Conservation (phyloP, 2,113 vertebrate genomes). For the Cyprinodon variegatus region DNA sequence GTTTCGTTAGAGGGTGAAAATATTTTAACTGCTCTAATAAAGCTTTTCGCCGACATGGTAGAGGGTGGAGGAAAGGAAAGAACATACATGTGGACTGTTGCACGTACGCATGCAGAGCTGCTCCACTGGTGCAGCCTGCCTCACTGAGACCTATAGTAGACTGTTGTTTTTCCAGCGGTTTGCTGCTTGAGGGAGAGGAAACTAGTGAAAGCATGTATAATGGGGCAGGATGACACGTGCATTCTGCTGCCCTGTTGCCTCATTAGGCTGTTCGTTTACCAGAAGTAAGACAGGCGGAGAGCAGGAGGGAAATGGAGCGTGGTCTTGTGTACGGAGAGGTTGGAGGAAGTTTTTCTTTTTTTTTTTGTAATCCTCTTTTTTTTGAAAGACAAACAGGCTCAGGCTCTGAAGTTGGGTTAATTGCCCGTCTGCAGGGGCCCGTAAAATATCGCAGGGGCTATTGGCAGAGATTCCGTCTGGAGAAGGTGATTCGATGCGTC, state of each 20-base stretch:
- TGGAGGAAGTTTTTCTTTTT: constrained; percentile 15
- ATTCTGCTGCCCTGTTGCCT: constrained; percentile 65
- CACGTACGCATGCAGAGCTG: constrained; percentile 48
- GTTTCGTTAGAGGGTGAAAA: constrained; percentile 4
- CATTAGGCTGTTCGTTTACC: constrained; percentile 68
- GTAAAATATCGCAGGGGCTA: too few species aligned
- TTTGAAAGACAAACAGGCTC: constrained; percentile 26
- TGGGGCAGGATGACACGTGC: constrained; percentile 64
- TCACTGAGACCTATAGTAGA: neutral
- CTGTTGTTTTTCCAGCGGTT: constrained; percentile 53
- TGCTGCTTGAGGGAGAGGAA: constrained; percentile 39
- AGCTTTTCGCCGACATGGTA: neutral
- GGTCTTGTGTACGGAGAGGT: constrained; percentile 17
- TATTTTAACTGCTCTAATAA: constrained; percentile 22
- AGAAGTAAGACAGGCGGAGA: constrained; percentile 60
- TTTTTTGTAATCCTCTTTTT: constrained; percentile 39
- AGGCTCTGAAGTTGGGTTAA: neutral
- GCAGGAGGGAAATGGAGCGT: neutral
- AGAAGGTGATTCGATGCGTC: neutral
- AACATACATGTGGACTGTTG: constrained; percentile 52
- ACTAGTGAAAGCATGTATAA: constrained; percentile 50
- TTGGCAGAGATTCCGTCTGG: constrained; percentile 24
- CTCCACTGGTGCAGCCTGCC: constrained; percentile 21
- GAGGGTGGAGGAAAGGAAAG: neutral
- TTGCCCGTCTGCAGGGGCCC: constrained; percentile 50